Evolutionary conservation across 64 coral and sea anemone genomes (phyloP), one percentile per base, ranked within the genome.

Genomic region (Anthopleura sola): DNA sequence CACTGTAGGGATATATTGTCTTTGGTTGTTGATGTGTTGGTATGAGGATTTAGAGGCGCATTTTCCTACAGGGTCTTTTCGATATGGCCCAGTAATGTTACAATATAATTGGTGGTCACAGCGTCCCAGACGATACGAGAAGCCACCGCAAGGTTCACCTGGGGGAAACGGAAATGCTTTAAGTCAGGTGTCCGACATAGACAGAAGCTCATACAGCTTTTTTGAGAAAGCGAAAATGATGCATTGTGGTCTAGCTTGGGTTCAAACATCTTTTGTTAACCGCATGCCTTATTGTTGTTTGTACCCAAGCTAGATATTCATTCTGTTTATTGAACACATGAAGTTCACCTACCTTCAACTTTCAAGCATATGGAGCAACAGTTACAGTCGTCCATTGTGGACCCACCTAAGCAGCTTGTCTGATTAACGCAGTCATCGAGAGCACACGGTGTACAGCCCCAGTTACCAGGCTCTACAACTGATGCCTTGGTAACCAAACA

Each of bases 101-200:
- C 84, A 86, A 53, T 86, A 86, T 23, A 86, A 53, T 5, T 46
- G 18, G 69, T 49, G 56, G 18, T 66, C 84, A 49, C 84, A 86
- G 84, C 64, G 84, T 12, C 84, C 84, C 3, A 86, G 33, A 29
- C 64, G 55, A 56, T 71, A 86, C 56, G 37, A n/a, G 1, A 86
- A 46, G 14, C 84, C 84, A 46, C 84, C 84, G 29, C 84, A 86
- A 10, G 18, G 33, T 56, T 86, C 84, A 71, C 60, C 84, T 86
- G 39, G 3, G 28, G 47, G 15, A 71, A n/a, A 0, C 21, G 1
- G 20, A 56, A n/a, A n/a, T n/a, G n/a, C n/a, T n/a, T n/a, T n/a
- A n/a, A n/a, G n/a, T n/a, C n/a, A n/a, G n/a, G n/a, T n/a, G n/a
- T n/a, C n/a, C n/a, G n/a, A n/a, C 5, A 58, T 58, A 58, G 21